Evolutionary conservation across 2,113 vertebrate genomes (phyloP).

Genomic region (Gambusia holbrooki): DNA sequence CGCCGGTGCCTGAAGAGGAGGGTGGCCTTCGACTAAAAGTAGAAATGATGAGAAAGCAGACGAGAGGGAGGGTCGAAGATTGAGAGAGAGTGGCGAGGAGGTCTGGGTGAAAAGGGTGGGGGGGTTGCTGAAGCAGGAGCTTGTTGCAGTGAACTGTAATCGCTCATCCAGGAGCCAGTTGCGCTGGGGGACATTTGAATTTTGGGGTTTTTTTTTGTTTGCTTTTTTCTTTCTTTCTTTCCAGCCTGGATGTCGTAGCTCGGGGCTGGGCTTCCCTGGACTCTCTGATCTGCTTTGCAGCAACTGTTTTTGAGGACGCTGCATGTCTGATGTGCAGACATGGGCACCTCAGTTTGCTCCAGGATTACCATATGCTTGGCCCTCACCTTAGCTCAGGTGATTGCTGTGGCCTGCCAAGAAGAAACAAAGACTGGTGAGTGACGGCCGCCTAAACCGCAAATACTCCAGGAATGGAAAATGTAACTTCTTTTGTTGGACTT

Average conservation of each 20-base stretch:
- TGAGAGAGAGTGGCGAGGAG: slow-evolving; percentile 26
- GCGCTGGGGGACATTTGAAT: slow-evolving; percentile 63
- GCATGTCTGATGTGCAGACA: slow-evolving; percentile 58
- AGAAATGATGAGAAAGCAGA: slow-evolving; percentile 51
- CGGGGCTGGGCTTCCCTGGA: slow-evolving; percentile 24
- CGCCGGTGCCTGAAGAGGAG: slow-evolving; percentile 36
- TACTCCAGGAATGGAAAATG: background rate
- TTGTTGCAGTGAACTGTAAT: slow-evolving; percentile 49
- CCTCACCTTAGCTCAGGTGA: slow-evolving; percentile 70
- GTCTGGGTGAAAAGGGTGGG: slow-evolving; percentile 2
- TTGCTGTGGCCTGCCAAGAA: slow-evolving; percentile 70
- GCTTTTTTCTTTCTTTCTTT: background rate
- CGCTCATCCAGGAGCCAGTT: slow-evolving; percentile 51
- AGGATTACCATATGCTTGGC: slow-evolving; percentile 72
- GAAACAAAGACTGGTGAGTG: slow-evolving; percentile 70
- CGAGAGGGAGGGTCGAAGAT: slow-evolving; percentile 37
- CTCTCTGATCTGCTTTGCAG: slow-evolving; percentile 4
- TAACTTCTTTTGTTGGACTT: background rate
- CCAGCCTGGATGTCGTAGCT: slow-evolving; percentile 63
- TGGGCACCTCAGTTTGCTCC: slow-evolving; percentile 54
- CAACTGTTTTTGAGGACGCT: slow-evolving; percentile 45
- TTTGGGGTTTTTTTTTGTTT: background rate
- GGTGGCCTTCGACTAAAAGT: slow-evolving; percentile 40
- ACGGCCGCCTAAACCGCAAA: background rate
- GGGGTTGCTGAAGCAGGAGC: slow-evolving; percentile 23